Conservation (phyloP, 2,888 invertebrate species). For the Tinea trinotella region DNA sequence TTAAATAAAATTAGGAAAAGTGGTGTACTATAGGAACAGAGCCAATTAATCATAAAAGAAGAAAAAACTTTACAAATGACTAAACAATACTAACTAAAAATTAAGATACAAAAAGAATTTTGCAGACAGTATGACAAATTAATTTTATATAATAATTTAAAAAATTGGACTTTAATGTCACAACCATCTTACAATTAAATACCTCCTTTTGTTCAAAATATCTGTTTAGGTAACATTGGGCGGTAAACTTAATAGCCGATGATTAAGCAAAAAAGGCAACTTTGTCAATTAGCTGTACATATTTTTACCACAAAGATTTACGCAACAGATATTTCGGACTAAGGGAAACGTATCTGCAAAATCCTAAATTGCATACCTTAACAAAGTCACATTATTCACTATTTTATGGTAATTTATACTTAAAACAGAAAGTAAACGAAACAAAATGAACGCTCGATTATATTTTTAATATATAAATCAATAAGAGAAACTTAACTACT, state of each 20-base stretch:
- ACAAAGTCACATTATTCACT: slow-evolving; percentile 39
- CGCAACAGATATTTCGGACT: background rate
- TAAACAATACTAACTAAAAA: slow-evolving; percentile 9
- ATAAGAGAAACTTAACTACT: too few relatives aligned
- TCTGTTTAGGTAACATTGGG: background rate
- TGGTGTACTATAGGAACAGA: slow-evolving; percentile 62
- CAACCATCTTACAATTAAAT: background rate
- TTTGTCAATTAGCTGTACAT: too few relatives aligned
- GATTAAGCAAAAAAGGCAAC: too few relatives aligned
- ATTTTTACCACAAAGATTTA: too few relatives aligned
- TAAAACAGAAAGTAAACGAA: background rate
- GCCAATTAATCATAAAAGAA: slow-evolving; percentile 42
- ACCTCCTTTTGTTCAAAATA: too few relatives aligned
- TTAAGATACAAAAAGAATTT: slow-evolving; percentile 1
- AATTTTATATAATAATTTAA: background rate
- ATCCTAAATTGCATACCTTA: slow-evolving; percentile 22
- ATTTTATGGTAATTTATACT: slow-evolving; percentile 50
- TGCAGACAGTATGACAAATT: background rate
- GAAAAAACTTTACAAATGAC: background rate
- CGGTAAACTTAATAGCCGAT: too few relatives aligned
- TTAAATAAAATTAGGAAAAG: slow-evolving; percentile 62
- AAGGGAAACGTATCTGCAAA: background rate
- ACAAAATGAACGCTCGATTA: background rate
- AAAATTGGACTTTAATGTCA: background rate
- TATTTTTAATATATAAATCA: too few relatives aligned